phyloP scores from a whole-genome alignment of 53 echinoderm and acorn worm genomes.

The Henricia sp. region DNA sequence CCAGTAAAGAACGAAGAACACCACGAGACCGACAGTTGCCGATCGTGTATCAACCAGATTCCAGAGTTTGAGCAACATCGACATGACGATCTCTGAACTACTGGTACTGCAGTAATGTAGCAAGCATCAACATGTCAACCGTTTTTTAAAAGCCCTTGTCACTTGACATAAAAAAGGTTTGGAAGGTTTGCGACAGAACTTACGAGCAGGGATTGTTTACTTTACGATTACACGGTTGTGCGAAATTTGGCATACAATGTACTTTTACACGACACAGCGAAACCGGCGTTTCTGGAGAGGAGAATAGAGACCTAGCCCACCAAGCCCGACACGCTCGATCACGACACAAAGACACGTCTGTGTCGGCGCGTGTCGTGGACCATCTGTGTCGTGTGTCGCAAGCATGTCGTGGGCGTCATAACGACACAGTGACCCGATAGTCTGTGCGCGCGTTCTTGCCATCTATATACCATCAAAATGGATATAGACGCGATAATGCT shows the following conservation, averaged over 20 bases:
- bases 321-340: too few relatives aligned
- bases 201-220: too few relatives aligned
- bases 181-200: too few relatives aligned
- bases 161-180: background rate
- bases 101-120: background rate
- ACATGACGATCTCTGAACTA: background rate
- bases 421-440: too few relatives aligned
- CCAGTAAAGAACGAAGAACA: background rate
- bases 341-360: too few relatives aligned
- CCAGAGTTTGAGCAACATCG: background rate
- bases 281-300: conserved; percentile 49
- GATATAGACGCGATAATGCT: too few relatives aligned
- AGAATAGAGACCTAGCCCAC: background rate
- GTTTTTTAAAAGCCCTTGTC: background rate
- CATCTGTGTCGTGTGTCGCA: too few relatives aligned
- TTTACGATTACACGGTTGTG: background rate
- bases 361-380: too few relatives aligned
- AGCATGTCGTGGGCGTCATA: too few relatives aligned
- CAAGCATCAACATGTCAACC: background rate
- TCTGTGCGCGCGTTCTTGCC: too few relatives aligned
- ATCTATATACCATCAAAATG: too few relatives aligned
- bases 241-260: background rate
- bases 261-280: too few relatives aligned
- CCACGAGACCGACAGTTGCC: conserved; percentile 6
- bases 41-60: background rate